phyloP scores from a whole-genome alignment of 2,797 vertebrate genomes.

The Siniperca obscura region DNA sequence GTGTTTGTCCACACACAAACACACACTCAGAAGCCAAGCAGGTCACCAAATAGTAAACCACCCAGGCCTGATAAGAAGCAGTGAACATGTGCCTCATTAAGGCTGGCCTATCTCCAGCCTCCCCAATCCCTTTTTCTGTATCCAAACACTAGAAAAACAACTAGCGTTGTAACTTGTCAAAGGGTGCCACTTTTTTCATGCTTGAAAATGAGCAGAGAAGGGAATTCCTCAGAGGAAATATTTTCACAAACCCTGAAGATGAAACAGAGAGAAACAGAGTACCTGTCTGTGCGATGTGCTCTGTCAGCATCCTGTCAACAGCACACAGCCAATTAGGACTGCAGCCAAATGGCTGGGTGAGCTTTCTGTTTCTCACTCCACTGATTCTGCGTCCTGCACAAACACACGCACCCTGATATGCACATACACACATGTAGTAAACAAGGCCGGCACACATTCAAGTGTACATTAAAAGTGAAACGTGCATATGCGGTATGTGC shows the following conservation, averaged over 20 bases:
- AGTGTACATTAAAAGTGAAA: constrained; percentile 15
- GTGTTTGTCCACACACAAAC: constrained; percentile 1
- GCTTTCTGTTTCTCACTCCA: constrained; percentile 68
- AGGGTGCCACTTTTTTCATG: constrained; percentile 42
- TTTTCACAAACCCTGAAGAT: constrained; percentile 64
- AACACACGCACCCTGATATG: constrained; percentile 21
- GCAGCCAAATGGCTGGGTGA: constrained; percentile 73
- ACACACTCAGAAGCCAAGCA: constrained; percentile 24
- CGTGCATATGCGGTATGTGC: neutral
- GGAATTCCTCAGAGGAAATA: constrained; percentile 70
- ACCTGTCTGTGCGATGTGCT: constrained; percentile 74
- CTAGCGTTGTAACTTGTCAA: constrained; percentile 59
- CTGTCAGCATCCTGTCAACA: constrained; percentile 80
- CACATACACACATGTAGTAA: constrained; percentile 19
- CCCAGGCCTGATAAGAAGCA: constrained; percentile 39
- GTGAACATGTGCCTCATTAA: constrained; percentile 60
- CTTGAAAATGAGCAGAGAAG: constrained; percentile 51
- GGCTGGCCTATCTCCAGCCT: constrained; percentile 55
- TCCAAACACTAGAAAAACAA: constrained; percentile 52
- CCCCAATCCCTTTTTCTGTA: constrained; percentile 37
- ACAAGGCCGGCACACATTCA: constrained; percentile 3
- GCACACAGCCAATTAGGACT: constrained; percentile 78
- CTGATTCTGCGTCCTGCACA: constrained; percentile 54
- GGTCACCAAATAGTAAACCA: constrained; percentile 52
- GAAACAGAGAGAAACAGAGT: constrained; percentile 60